Evolutionary conservation across 2,888 invertebrate species (phyloP).

Genomic region (Drosophila subsilvestris): DNA sequence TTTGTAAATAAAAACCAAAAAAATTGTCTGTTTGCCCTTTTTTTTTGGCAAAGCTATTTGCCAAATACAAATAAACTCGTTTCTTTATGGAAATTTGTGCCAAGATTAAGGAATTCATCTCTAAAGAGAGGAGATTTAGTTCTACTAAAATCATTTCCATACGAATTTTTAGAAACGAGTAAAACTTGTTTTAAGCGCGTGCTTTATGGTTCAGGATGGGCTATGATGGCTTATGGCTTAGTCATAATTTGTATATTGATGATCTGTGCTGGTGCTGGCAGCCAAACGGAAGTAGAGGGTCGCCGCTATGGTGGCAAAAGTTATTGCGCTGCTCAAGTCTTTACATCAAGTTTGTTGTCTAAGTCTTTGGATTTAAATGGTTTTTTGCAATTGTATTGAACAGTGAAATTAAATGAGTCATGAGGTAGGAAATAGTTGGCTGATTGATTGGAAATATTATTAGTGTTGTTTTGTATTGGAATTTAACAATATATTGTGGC

Average conservation of each 20-base stretch:
- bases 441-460: slow-evolving; percentile 8
- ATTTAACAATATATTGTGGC: not conserved
- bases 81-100: slow-evolving; percentile 46
- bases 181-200: slow-evolving; percentile 61
- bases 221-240: slow-evolving; percentile 52
- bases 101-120: slow-evolving; percentile 42
- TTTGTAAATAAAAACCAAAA: slow-evolving; percentile 44
- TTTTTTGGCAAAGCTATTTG: slow-evolving; percentile 54
- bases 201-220: slow-evolving; percentile 48
- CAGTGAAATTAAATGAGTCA: not conserved
- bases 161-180: slow-evolving; percentile 54
- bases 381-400: not conserved
- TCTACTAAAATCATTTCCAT: slow-evolving; percentile 62
- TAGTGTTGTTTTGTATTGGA: not conserved
- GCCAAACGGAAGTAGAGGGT: slow-evolving; percentile 59
- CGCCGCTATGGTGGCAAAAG: slow-evolving; percentile 10
- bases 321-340: slow-evolving; percentile 1
- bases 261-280: slow-evolving; percentile 16
- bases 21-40: slow-evolving; percentile 17
- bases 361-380: slow-evolving; percentile 25
- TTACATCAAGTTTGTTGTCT: slow-evolving; percentile 27
- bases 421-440: not conserved
- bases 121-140: slow-evolving; percentile 53
- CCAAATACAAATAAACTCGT: slow-evolving; percentile 61
- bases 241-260: slow-evolving; percentile 64